Evolutionary conservation across 2,797 vertebrate species (phyloP), one percentile per base, ranked within the genome.

Genomic region (Sparidentex hasta): DNA sequence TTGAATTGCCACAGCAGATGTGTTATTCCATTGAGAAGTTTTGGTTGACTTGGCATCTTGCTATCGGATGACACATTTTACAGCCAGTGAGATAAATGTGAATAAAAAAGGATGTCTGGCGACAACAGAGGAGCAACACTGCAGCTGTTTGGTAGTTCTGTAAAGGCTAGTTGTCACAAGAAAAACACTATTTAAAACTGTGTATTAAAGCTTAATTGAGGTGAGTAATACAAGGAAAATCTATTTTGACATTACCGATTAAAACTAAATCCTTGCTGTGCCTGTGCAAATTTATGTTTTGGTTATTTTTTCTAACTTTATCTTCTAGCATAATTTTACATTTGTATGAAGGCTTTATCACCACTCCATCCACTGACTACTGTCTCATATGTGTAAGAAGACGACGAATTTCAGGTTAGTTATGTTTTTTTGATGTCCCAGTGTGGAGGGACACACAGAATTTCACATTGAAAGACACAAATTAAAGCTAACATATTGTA

Each of bases 101-200:
- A 56, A 17, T n/a, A 18, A 1, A 59, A 43, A 63, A 78, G 1
- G 6, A 14, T 44, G 11, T 29, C 5, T 51, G 17, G 12, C 25
- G 8, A 38, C 8, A 20, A 46, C 21, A 38, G 21, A 74, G 3
- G 3, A 54, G 43, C 2, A 68, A 17, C 64, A 41, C 16, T 38
- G 68, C 11, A 17, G 58, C 59, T 50, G 47, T 75, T 72, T 55
- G 29, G n/a, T 56, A 59, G 41, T 17, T 65, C 21, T 59, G 25
- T 74, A 14, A 67, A 69, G 46, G 20, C 51, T 20, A 33, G 14
- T 21, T 65, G n/a, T 55, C 23, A 74, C 5, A 51, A 52, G 25
- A 69, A 56, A 55, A 18, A 69, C 9, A n/a, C 18, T 33, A 13
- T 56, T 5, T 21, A 3, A n/a, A 20, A n/a, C 21, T 27, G 27